phyloP scores from a whole-genome alignment of 2,113 vertebrate species.

The Noturus placidus region DNA sequence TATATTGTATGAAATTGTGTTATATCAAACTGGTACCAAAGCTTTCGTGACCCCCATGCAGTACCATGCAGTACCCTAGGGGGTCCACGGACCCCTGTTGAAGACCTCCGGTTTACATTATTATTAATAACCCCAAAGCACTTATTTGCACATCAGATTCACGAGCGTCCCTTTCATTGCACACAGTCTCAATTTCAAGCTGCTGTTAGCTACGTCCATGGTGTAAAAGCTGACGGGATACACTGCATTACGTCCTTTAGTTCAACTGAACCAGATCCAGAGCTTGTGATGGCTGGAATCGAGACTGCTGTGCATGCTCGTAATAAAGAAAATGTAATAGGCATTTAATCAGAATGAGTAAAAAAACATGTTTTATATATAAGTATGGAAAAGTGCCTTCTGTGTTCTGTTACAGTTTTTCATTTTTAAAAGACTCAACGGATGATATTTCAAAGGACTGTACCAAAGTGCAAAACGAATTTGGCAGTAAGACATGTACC shows the following conservation, averaged over 20 bases:
- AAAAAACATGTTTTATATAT: background rate
- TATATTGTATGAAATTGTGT: too few species aligned
- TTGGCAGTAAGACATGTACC: background rate
- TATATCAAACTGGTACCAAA: too few species aligned
- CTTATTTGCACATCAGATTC: background rate
- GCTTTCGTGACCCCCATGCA: too few species aligned
- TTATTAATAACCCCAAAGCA: background rate
- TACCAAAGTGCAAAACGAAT: slow-evolving; percentile 55
- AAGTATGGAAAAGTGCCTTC: background rate
- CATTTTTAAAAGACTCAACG: background rate
- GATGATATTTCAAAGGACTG: slow-evolving; percentile 51
- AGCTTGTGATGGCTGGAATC: background rate
- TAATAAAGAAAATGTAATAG: background rate
- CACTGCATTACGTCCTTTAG: background rate
- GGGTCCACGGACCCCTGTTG: too few species aligned
- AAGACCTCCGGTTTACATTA: too few species aligned
- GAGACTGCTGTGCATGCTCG: background rate
- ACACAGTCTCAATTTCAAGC: background rate
- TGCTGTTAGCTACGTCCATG: background rate
- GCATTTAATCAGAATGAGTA: background rate
- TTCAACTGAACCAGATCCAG: background rate
- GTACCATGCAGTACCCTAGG: too few species aligned
- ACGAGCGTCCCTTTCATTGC: background rate
- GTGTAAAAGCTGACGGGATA: background rate
- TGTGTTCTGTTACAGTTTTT: slow-evolving; percentile 24